Base-by-base conservation (phyloP, 2,113 vertebrate species). In the Pholis gunnellus region DNA sequence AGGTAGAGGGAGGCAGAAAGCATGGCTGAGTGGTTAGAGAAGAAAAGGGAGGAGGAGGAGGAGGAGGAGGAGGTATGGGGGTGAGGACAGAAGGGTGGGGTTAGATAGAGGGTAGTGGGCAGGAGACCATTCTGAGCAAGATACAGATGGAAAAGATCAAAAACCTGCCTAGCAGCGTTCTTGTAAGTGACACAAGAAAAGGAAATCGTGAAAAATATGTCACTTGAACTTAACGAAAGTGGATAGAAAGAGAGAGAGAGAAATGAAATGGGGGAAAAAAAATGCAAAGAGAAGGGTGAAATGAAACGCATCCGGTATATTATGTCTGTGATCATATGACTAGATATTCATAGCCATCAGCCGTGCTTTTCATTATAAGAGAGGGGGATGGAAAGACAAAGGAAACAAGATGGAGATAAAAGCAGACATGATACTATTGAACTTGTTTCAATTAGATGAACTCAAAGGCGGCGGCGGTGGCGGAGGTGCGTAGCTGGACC, bases 391-490 rank as follows among this genome's bases (percentile, higher is more conserved):
- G 60, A 17, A 40, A 48, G 8, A 48, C 48, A 34, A 50, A 76
- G 40, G 69, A 69, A 59, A 84, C 29, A 11, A 59, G 36, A 87
- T 27, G 8, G 11, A 81, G 80, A 88, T 85, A 73, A 88, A 90
- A 88, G 83, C 86, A 56, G 59, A 79, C 42, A 42, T 40, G 48
- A 79, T 8, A 57, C 78, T 46, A 73, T 64, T 86, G 87, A 89
- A 77, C 79, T 87, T 42, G 72, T 83, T 86, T 91, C 79, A 87
- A 81, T 91, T 70, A 86, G 27, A 82, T 34, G 59, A 70, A 79
- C 71, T 86, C 25, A 86, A 89, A 91, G 71, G 81, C 61, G 22
- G 81, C 20, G 10, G 67, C 1, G 13, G 67, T 1, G 5, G 27
- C 0, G 14, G 25, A n/a, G 17, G 9, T 61, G 54, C 2, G 10